Percentiles rank a stretch among this genome's conserved stretches.
Conservation (phyloP, 2,888 invertebrate genomes). For the Harpagoxenus sublaevis region DNA sequence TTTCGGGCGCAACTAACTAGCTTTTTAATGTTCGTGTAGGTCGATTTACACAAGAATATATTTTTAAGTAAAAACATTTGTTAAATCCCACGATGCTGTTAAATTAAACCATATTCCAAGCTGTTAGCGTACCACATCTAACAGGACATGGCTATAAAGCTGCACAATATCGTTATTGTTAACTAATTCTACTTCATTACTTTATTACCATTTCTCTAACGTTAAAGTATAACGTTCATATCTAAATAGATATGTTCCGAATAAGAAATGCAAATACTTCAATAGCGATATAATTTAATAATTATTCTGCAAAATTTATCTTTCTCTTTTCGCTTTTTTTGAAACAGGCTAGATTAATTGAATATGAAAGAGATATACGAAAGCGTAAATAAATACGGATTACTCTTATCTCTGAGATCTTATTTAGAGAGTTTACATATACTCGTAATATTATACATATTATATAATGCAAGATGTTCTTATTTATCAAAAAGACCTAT, state of each 20-base stretch:
- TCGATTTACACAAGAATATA: slow-evolving; percentile 71
- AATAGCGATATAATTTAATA: slow-evolving; percentile 12
- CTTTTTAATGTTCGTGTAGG: slow-evolving; percentile 40
- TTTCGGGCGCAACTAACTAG: slow-evolving; percentile 14
- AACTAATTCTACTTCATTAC: slow-evolving; percentile 8
- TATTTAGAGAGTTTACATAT: slow-evolving; percentile 3
- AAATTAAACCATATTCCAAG: slow-evolving; percentile 77
- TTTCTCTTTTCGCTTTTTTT: not conserved
- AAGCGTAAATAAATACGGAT: slow-evolving; percentile 6
- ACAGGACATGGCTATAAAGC: slow-evolving; percentile 78
- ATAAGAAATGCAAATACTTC: slow-evolving; percentile 5
- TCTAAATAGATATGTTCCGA: not conserved
- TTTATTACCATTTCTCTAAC: slow-evolving; percentile 13
- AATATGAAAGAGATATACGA: not conserved
- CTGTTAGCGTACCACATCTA: slow-evolving; percentile 81
- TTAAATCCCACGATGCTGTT: slow-evolving; percentile 71
- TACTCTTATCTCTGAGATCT: slow-evolving; percentile 8
- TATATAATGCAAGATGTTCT: not conserved
- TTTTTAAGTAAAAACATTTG: slow-evolving; percentile 77
- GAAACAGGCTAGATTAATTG: not conserved
- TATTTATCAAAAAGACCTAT: not conserved
- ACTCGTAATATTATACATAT: not conserved
- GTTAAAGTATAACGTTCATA: slow-evolving; percentile 28
- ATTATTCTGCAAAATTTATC: slow-evolving; percentile 9
- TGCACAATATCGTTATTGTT: slow-evolving; percentile 41